Conservation (phyloP, 2,797 vertebrate species). For the Dendrocincla tyrannina region DNA sequence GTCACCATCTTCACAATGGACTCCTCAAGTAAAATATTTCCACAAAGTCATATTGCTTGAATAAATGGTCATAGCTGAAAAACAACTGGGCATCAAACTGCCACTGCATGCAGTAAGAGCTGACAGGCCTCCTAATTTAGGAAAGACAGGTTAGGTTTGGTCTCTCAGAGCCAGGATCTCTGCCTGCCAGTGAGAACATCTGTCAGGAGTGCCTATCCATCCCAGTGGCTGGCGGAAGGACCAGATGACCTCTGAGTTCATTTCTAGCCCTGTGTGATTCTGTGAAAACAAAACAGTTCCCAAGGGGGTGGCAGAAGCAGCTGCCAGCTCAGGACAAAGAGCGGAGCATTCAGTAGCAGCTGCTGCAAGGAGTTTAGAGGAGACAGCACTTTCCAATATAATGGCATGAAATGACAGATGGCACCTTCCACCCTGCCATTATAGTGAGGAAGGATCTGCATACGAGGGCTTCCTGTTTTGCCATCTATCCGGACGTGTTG, state of each 20-base stretch:
- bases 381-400: neutral
- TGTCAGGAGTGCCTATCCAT: neutral
- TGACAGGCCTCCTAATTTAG: neutral
- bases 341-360: slow-evolving; percentile 20
- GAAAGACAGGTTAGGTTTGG: neutral
- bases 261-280: neutral
- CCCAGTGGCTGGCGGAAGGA: neutral
- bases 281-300: slow-evolving; percentile 20
- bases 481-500: fast-evolving
- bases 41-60: neutral
- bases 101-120: fast-evolving
- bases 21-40: neutral
- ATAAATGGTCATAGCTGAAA: neutral
- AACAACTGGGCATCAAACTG: neutral
- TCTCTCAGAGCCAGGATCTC: neutral
- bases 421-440: neutral
- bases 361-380: neutral
- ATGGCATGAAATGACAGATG: neutral
- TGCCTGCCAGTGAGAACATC: neutral
- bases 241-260: neutral
- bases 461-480: neutral
- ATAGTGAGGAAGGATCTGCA: neutral
- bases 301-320: neutral
- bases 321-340: slow-evolving; percentile 34
- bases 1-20: neutral